phyloP scores from a whole-genome alignment of 1,140 invertebrate species.

The Trichonephila clavata region DNA sequence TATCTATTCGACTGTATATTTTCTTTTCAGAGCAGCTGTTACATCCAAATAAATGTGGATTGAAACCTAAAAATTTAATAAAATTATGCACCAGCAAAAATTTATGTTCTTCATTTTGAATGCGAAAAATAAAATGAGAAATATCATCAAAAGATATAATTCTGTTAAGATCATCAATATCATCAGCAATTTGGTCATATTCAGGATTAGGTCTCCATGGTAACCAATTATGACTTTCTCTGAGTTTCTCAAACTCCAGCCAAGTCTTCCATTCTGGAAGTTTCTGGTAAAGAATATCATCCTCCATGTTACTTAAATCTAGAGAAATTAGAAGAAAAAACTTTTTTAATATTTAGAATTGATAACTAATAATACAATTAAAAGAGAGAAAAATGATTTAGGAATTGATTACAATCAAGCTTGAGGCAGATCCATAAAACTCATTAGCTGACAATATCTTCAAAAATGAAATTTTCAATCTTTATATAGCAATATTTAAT shows the following conservation, averaged over 20 bases:
- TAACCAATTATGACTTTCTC: conserved; percentile 81
- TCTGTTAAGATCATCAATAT: conserved; percentile 82
- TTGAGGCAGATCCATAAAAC: too few species aligned
- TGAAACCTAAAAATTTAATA: conserved; percentile 80
- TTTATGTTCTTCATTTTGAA: conserved; percentile 79
- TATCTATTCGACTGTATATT: conserved; percentile 27
- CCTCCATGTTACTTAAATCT: conserved; percentile 79
- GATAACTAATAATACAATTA: too few species aligned
- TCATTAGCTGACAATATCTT: too few species aligned
- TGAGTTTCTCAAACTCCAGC: conserved; percentile 81
- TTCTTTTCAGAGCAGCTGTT: not conserved
- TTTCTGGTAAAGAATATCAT: conserved; percentile 78
- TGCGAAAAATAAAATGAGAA: conserved; percentile 79
- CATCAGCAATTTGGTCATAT: conserved; percentile 80
- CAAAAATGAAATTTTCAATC: too few species aligned
- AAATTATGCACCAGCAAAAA: conserved; percentile 80
- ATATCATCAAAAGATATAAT: conserved; percentile 82
- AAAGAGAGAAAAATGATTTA: too few species aligned
- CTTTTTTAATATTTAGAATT: not conserved
- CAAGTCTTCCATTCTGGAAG: conserved; percentile 79
- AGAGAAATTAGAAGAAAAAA: not conserved
- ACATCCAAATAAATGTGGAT: conserved; percentile 46
- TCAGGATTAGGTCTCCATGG: conserved; percentile 81
- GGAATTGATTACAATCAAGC: too few species aligned
- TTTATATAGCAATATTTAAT: too few species aligned